phyloP scores from a whole-genome alignment of 2,888 invertebrate genomes.

The Oscheius sp. region DNA sequence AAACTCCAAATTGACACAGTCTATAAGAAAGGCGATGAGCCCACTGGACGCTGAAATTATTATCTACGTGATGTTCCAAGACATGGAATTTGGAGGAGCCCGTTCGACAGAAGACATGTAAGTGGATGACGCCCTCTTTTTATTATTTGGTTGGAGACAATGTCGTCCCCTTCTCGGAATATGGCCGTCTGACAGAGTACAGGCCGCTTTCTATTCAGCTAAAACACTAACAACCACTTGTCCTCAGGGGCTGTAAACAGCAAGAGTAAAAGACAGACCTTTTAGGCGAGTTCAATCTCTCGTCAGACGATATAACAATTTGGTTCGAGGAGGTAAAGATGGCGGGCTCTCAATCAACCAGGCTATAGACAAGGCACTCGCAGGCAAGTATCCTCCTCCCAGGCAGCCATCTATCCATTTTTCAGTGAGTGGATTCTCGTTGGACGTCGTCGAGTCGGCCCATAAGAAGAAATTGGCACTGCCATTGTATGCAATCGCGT shows the following conservation, averaged over 20 bases:
- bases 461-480: conserved; percentile 1
- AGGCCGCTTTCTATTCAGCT: too few relatives aligned
- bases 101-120: neutral
- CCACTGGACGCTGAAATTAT: conserved; percentile 20
- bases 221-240: too few relatives aligned
- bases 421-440: conserved; percentile 11
- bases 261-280: neutral
- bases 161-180: too few relatives aligned
- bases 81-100: conserved; percentile 29
- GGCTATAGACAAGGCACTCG: conserved; percentile 15
- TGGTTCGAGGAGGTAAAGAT: neutral
- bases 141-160: too few relatives aligned
- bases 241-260: too few relatives aligned
- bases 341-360: neutral
- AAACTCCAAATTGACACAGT: neutral
- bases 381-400: neutral
- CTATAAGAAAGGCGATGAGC: neutral
- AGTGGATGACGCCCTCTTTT: neutral
- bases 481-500: conserved; percentile 8
- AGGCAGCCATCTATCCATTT: neutral
- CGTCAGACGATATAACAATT: conserved; percentile 7
- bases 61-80: conserved; percentile 27
- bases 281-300: conserved; percentile 15
- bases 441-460: neutral
- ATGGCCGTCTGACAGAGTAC: too few relatives aligned